These are phyloP conservation scores for Sanderia malayensis DNA, from an alignment of 30 jellyfish, hydroid and myxozoan species.

Conservation along the genomic window DNA sequence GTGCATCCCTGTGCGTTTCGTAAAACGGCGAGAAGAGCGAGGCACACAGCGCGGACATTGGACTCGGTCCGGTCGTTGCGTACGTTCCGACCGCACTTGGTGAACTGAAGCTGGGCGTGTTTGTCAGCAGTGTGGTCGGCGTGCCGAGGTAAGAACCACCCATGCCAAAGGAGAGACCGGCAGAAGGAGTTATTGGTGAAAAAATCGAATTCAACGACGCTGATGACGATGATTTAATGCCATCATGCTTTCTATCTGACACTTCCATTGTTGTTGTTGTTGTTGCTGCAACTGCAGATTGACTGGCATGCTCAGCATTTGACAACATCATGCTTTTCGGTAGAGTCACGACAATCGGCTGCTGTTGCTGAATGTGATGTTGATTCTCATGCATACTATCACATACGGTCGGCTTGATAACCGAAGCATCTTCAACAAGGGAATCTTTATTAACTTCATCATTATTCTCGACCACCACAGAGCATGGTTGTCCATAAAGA, in stretches of 20 bases:
- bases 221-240: neutral
- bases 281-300: constrained; percentile 4
- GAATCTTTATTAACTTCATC: no score
- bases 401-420: no score
- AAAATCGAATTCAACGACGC: constrained; percentile 26
- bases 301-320: constrained; percentile 19
- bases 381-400: no score
- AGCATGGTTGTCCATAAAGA: neutral
- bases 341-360: constrained; percentile 38
- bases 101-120: constrained; percentile 30
- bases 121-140: constrained; percentile 31
- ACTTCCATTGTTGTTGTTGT: constrained; percentile 22
- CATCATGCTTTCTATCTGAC: neutral
- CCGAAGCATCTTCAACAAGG: no score
- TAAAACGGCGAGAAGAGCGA: constrained; percentile 70
- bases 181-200: constrained; percentile 62
- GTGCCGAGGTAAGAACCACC: constrained; percentile 38
- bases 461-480: no score
- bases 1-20: constrained; percentile 31
- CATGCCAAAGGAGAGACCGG: no score
- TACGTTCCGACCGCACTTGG: constrained; percentile 28
- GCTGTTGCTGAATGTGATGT: no score
- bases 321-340: constrained; percentile 64
- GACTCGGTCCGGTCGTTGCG: constrained; percentile 63
- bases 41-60: constrained; percentile 74